A percentile compares a stretch with the other conserved stretches of the same genome.
Evolutionary conservation across 2,113 vertebrate species (phyloP).

Genomic region (Cyrtonyx montezumae): DNA sequence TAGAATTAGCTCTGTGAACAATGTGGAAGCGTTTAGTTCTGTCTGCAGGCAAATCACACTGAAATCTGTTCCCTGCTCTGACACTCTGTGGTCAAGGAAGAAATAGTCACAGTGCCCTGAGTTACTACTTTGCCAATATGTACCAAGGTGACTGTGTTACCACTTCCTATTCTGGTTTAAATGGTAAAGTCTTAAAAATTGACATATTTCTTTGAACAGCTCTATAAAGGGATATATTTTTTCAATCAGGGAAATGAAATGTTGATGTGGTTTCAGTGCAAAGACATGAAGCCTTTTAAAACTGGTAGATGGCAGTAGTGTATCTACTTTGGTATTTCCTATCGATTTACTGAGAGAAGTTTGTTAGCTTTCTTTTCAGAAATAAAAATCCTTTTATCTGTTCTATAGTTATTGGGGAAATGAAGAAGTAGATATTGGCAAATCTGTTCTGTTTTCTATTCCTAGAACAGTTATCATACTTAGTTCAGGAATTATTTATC

Average conservation of each 20-base stretch:
- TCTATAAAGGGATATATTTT: not conserved
- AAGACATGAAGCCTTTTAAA: not conserved
- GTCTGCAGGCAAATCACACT: not conserved
- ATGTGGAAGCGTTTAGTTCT: not conserved
- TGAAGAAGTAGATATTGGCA: not conserved
- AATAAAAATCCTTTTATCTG: not conserved
- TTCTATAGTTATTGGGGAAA: not conserved
- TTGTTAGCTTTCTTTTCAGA: not conserved
- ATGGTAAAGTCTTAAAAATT: not conserved
- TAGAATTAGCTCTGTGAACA: not conserved
- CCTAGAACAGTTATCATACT: not conserved
- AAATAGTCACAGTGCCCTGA: not conserved
- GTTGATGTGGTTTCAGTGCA: not conserved
- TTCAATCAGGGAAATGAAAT: not conserved
- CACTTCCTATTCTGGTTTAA: not conserved
- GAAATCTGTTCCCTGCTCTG: not conserved
- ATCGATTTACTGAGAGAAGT: not conserved
- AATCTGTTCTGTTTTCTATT: not conserved
- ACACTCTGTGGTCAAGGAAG: not conserved
- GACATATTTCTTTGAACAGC: not conserved
- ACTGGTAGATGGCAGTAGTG: slow-evolving; percentile 70
- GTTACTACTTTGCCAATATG: not conserved
- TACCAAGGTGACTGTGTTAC: not conserved
- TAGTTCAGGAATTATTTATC: not conserved
- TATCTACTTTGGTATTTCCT: slow-evolving; percentile 4